Conservation (phyloP, 2,888 invertebrate species). For the Harpalus rubripes region DNA sequence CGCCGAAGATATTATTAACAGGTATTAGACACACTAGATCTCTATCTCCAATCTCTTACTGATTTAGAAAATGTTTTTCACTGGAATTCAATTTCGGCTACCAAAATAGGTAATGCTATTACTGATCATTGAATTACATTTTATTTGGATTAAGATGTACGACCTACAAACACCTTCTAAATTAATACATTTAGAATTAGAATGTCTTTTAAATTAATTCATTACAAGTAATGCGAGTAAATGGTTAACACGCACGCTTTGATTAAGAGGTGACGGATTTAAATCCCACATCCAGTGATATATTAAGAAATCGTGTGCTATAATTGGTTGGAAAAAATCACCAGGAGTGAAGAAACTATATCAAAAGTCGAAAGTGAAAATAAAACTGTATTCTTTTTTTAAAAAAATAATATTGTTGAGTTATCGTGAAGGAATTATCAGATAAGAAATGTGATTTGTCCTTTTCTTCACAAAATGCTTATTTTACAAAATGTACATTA, state of each 20-base stretch:
- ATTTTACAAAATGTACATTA: no score
- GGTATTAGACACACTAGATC: constrained; percentile 25
- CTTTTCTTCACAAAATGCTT: no score
- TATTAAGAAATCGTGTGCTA: no score
- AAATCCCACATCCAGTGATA: no score
- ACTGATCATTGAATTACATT: neutral
- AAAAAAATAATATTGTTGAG: no score
- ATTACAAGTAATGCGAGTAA: neutral
- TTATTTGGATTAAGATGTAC: neutral
- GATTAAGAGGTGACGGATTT: neutral
- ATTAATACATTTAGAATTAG: neutral
- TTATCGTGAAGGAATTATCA: no score
- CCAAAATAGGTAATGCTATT: neutral
- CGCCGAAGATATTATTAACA: constrained; percentile 35
- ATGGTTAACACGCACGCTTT: neutral
- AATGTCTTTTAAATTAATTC: neutral
- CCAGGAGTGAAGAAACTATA: no score
- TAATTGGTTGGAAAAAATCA: no score
- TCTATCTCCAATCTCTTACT: constrained; percentile 25
- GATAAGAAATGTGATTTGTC: no score
- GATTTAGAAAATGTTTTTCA: constrained; percentile 16
- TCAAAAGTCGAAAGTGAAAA: no score
- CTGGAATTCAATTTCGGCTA: constrained; percentile 9
- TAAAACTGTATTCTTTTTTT: no score
- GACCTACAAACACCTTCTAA: neutral